Evolutionary conservation across 37 sponge, comb jelly and placozoan genomes (phyloP), one percentile per base, ranked within the genome.

Genomic region (Hexactinellida sp.): DNA sequence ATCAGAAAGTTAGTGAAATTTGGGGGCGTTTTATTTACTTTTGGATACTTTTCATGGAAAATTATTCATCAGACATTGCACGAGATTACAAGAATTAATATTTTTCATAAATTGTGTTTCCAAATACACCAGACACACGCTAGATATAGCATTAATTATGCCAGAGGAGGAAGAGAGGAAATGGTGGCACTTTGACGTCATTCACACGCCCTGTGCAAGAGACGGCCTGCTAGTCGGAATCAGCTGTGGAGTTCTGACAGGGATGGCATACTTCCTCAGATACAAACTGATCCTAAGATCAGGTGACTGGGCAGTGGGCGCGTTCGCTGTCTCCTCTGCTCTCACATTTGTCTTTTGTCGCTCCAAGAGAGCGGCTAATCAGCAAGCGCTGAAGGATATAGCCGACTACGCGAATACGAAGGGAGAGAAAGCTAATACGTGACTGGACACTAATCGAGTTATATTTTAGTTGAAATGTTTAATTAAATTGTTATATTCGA

Each of bases 191-290:
- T 63, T 91, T 5, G 91, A 93, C 82, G 88, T 93, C 38, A 30
- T 37, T 7, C 86, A 85, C 52, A 92, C 92, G 19, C 94, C 94
- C 0, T 94, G 94, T 90, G 94, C 94, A 24, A 82, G 92, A 13
- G 76, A 71, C 30, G 83, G 90, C n/a, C 91, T 94, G n/a, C 84
- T 94, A 24, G 38, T 87, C 41, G 94, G 94, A 0, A 90, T 94
- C 54, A 36, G 85, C 0, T 85, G 88, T 38, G 92, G 94, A 0
- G n/a, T 83, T 1, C 37, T 35, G 0, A 38, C 86, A 21, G 94
- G 92, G 83, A 36, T 86, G 24, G 87, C 83, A 24, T 90, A 92
- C 84, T 94, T 90, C 34, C 34, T 63, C 19, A 63, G 34, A n/a
- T 63, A 63, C 34, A 63, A 63, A 23, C 3, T 63, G 13, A 63